Conservation (phyloP, 2,797 vertebrate genomes). For the Pseudomugil tenellus region DNA sequence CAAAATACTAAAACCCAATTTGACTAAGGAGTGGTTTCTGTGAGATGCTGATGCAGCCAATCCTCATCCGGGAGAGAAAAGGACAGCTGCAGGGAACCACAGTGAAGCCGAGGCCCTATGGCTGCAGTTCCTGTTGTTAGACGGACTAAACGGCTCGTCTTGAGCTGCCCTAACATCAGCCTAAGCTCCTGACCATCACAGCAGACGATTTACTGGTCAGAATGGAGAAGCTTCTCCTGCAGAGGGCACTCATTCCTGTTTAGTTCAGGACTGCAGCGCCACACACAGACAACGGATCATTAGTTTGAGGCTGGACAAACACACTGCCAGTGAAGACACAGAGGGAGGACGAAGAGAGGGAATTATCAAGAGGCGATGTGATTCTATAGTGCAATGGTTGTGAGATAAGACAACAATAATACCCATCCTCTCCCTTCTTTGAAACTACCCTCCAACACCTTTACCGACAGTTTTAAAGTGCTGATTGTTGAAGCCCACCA, state of each 20-base stretch:
- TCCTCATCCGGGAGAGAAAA: slow-evolving; percentile 10
- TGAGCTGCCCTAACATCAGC: slow-evolving; percentile 26
- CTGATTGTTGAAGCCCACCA: slow-evolving; percentile 74
- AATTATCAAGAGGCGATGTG: slow-evolving; percentile 47
- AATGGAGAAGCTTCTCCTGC: slow-evolving; percentile 17
- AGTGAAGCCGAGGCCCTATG: slow-evolving; percentile 43
- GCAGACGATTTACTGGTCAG: slow-evolving; percentile 8
- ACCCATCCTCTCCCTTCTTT: slow-evolving; percentile 48
- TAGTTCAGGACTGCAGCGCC: slow-evolving; percentile 3
- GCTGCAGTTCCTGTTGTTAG: slow-evolving; percentile 30
- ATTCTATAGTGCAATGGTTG: slow-evolving; percentile 69
- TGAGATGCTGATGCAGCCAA: slow-evolving; percentile 34
- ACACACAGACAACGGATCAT: slow-evolving; percentile 12
- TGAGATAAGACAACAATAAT: slow-evolving; percentile 52
- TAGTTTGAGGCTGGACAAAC: slow-evolving; percentile 32
- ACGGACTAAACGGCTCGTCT: slow-evolving; percentile 30
- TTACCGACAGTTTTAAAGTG: slow-evolving; percentile 80
- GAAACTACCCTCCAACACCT: slow-evolving; percentile 46
- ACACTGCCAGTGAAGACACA: slow-evolving; percentile 51
- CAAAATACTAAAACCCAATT: slow-evolving; percentile 60
- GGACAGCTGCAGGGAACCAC: slow-evolving; percentile 35
- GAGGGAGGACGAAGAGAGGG: slow-evolving; percentile 46
- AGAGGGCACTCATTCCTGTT: slow-evolving; percentile 6
- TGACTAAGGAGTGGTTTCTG: slow-evolving; percentile 43
- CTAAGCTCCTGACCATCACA: slow-evolving; percentile 14